These are phyloP conservation scores for Nomada fucata DNA, from an alignment of 2,888 invertebrate species.

Conservation along the genomic window DNA sequence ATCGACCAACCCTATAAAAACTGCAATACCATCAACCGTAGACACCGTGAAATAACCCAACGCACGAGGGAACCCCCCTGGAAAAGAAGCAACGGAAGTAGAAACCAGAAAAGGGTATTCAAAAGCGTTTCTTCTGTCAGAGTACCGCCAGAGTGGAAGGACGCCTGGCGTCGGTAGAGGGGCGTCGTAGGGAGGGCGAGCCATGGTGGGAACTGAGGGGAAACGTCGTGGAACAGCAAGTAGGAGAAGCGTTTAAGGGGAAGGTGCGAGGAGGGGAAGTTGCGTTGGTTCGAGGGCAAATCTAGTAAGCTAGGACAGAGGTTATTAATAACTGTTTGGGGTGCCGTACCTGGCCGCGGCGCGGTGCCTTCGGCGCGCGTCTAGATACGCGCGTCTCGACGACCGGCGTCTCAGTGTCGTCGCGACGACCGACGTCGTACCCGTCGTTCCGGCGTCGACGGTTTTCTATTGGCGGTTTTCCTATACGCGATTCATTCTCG, in stretches of 20 bases:
- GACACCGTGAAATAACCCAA: too few species aligned
- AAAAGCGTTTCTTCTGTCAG: background rate
- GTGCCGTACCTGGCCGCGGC: conserved; percentile 83
- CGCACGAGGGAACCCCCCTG: too few species aligned
- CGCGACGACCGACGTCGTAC: conserved; percentile 82
- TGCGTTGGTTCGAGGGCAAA: conserved; percentile 80
- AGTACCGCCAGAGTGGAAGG: conserved; percentile 2
- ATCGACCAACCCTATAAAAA: too few species aligned
- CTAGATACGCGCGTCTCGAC: conserved; percentile 79
- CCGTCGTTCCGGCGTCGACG: conserved; percentile 65
- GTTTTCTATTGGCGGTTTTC: conserved; percentile 8
- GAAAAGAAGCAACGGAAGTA: background rate
- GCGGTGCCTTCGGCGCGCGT: conserved; percentile 75
- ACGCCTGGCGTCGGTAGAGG: background rate
- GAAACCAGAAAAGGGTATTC: background rate
- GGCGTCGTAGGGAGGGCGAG: conserved; percentile 4
- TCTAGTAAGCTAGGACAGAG: conserved; percentile 83
- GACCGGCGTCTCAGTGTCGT: conserved; percentile 84
- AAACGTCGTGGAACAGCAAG: background rate
- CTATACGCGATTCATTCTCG: too few species aligned
- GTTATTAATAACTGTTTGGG: conserved; percentile 84
- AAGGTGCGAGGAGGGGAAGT: conserved; percentile 26
- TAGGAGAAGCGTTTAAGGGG: background rate
- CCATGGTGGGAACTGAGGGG: background rate
- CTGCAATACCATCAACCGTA: too few species aligned